These are phyloP conservation scores for Clupea harengus DNA, from an alignment of 2,113 vertebrate species.

Conservation along the genomic window DNA sequence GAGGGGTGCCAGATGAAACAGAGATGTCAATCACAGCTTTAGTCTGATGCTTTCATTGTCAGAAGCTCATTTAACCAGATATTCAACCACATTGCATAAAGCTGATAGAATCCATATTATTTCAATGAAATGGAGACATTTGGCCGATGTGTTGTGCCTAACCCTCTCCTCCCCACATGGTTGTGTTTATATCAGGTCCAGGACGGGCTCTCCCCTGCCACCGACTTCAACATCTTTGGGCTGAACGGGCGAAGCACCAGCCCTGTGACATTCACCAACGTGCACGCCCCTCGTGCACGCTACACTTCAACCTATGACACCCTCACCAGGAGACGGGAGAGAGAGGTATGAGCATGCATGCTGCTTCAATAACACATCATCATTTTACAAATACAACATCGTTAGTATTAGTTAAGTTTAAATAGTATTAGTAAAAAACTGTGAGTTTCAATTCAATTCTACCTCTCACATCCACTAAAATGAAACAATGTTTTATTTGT, in stretches of 20 bases:
- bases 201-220: constrained; percentile 62
- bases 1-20: not conserved
- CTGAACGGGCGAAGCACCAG: constrained; percentile 64
- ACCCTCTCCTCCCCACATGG: too few relatives aligned
- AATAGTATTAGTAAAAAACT: not conserved
- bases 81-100: too few relatives aligned
- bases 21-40: not conserved
- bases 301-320: constrained; percentile 62
- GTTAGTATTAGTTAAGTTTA: not conserved
- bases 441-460: too few relatives aligned
- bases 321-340: constrained; percentile 59
- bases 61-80: not conserved
- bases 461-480: too few relatives aligned
- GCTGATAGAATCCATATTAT: not conserved
- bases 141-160: not conserved
- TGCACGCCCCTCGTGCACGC: constrained; percentile 32
- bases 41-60: not conserved
- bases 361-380: not conserved
- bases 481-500: too few relatives aligned
- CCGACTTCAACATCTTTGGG: constrained; percentile 66
- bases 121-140: not conserved
- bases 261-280: constrained; percentile 38
- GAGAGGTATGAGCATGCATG: constrained; percentile 24
- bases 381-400: not conserved
- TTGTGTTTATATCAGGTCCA: constrained; percentile 28